Conservation (phyloP, 2,888 invertebrate genomes). For the Tinea pellionella region DNA sequence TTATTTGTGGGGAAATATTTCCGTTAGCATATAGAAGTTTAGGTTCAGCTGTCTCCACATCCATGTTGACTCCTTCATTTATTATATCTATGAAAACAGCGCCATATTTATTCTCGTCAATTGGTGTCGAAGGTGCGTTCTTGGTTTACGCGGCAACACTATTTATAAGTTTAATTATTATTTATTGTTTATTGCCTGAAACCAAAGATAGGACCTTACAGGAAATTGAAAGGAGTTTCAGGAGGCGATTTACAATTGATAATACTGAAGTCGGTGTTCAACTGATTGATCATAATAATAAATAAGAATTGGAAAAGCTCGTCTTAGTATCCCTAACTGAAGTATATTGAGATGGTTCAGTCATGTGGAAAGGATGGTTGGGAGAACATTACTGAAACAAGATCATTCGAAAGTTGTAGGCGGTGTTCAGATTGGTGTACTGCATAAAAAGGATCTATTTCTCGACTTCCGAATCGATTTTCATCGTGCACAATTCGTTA, state of each 20-base stretch:
- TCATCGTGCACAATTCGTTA: no score
- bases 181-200: slow-evolving; percentile 51
- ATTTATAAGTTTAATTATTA: slow-evolving; percentile 40
- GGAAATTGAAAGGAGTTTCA: slow-evolving; percentile 59
- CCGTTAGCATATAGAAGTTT: slow-evolving; percentile 58
- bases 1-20: slow-evolving; percentile 61
- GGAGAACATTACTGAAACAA: no score
- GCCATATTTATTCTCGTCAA: slow-evolving; percentile 50
- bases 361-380: no score
- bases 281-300: neutral
- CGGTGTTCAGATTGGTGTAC: no score
- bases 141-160: slow-evolving; percentile 50
- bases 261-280: slow-evolving; percentile 40
- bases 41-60: slow-evolving; percentile 55
- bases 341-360: no score
- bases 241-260: slow-evolving; percentile 32
- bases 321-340: no score
- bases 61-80: slow-evolving; percentile 55
- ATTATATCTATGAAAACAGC: slow-evolving; percentile 63
- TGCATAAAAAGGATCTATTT: no score
- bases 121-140: slow-evolving; percentile 57
- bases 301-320: no score
- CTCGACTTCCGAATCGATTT: no score
- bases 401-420: no score
- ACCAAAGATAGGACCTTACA: slow-evolving; percentile 59